These are phyloP conservation scores for Neodontobutis hainanensis DNA, from an alignment of 2,113 vertebrate species.

Conservation along the genomic window DNA sequence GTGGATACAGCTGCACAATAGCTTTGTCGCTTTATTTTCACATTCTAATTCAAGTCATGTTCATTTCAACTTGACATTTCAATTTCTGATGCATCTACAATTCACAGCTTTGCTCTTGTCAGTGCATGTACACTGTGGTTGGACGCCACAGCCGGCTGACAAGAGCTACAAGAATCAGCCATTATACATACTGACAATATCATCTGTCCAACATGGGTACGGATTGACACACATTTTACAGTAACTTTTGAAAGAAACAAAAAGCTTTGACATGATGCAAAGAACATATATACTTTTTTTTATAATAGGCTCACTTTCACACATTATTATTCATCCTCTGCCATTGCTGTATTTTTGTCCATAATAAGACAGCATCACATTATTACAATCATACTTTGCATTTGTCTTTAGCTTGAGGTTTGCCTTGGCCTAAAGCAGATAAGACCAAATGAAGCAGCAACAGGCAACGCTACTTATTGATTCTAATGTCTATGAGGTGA, in stretches of 20 bases:
- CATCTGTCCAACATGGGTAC: background rate
- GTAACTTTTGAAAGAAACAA: conserved; percentile 25
- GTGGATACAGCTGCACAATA: conserved; percentile 39
- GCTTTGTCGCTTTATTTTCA: conserved; percentile 32
- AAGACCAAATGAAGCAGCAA: conserved; percentile 64
- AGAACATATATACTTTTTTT: no score
- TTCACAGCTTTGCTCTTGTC: conserved; percentile 62
- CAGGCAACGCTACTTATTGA: conserved; percentile 61
- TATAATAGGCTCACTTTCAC: no score
- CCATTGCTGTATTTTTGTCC: no score
- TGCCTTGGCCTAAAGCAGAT: conserved; percentile 21
- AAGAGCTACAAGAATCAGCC: conserved; percentile 46
- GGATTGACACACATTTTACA: conserved; percentile 14
- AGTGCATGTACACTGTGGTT: conserved; percentile 43
- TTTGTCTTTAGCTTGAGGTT: conserved; percentile 12
- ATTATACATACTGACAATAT: conserved; percentile 38
- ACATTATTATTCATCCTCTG: no score
- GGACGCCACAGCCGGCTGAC: conserved; percentile 45
- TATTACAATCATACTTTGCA: background rate
- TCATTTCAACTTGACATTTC: conserved; percentile 72
- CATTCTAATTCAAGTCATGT: conserved; percentile 60
- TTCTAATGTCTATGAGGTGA: conserved; percentile 57
- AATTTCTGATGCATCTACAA: conserved; percentile 64
- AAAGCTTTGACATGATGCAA: no score
- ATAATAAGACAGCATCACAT: no score